Evolutionary conservation across 2,888 invertebrate species (phyloP), one percentile per base, ranked within the genome.

Genomic region (Leucozona laternaria): DNA sequence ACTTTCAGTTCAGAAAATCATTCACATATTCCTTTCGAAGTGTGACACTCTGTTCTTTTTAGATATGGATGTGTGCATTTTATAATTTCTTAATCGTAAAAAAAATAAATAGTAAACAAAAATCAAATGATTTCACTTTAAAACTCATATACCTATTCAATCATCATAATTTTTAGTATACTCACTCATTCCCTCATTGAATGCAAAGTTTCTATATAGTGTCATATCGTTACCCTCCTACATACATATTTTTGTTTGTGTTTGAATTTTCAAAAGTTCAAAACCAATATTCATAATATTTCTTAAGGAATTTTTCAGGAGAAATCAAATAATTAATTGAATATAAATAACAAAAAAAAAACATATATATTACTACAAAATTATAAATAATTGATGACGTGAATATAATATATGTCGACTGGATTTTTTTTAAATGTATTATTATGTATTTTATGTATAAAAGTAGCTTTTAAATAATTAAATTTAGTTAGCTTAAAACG

Each of bases 101-200:
- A 20, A 17, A 48, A 48, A 8, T 8, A 31, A 10, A 50, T 43
- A n/a, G 40, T 40, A 1, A 48, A 48, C 4, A 20, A 37, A 55
- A 43, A 48, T 31, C 17, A 50, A 34, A 34, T 50, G 40, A 37
- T 48, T 64, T 45, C 57, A 43, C 34, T 37, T 22, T 13, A 28
- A 71, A 66, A 22, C 10, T 71, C 79, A 83, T 83, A 53, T 43
- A n/a, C n/a, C n/a, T n/a, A 40, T 43, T 43, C 20, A 58, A 71
- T 78, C 78, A 86, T 86, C 75, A 75, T 64, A 34, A 66, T 66
- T n/a, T n/a, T n/a, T 7, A 31, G 28, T 22, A 40, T 53, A 82
- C 86, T 78, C 86, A 86, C 86, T 82, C 81, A 86, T 75, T 82
- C 53, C 53, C 86, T 6, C 37, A 82, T 86, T 53, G 78, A 86